phyloP scores from a whole-genome alignment of 2,797 vertebrate species.

The Sebastes elongatus region DNA sequence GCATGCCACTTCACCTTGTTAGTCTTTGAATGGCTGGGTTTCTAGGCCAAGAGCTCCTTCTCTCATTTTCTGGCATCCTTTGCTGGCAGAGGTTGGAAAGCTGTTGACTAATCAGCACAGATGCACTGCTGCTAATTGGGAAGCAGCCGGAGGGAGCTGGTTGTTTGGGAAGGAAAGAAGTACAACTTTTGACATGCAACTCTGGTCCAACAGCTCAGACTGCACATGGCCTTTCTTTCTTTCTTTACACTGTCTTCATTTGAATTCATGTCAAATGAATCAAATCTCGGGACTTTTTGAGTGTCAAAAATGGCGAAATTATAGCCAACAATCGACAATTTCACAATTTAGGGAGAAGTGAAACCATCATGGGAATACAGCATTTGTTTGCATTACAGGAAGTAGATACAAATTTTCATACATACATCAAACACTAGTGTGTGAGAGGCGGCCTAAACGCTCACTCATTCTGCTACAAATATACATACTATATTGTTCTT shows the following conservation, averaged over 20 bases:
- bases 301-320: too few relatives aligned
- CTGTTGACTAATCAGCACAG: constrained; percentile 71
- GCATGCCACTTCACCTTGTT: constrained; percentile 38
- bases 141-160: constrained; percentile 11
- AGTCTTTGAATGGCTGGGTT: constrained; percentile 32
- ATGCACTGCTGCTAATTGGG: constrained; percentile 67
- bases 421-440: not conserved
- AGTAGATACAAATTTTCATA: not conserved
- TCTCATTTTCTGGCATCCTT: constrained; percentile 37
- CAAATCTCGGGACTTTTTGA: too few relatives aligned
- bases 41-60: constrained; percentile 51
- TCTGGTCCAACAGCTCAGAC: not conserved
- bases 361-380: not conserved
- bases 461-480: not conserved
- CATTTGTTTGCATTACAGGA: not conserved
- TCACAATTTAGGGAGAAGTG: not conserved
- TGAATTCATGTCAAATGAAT: not conserved
- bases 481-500: not conserved
- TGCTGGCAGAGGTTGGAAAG: constrained; percentile 65
- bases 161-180: constrained; percentile 19
- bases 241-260: not conserved
- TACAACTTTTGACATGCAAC: constrained; percentile 12
- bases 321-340: too few relatives aligned
- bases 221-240: not conserved
- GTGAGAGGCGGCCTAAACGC: too few relatives aligned